Evolutionary conservation across 2,797 vertebrate species (phyloP).

Genomic region (Dromococcyx pavoninus): DNA sequence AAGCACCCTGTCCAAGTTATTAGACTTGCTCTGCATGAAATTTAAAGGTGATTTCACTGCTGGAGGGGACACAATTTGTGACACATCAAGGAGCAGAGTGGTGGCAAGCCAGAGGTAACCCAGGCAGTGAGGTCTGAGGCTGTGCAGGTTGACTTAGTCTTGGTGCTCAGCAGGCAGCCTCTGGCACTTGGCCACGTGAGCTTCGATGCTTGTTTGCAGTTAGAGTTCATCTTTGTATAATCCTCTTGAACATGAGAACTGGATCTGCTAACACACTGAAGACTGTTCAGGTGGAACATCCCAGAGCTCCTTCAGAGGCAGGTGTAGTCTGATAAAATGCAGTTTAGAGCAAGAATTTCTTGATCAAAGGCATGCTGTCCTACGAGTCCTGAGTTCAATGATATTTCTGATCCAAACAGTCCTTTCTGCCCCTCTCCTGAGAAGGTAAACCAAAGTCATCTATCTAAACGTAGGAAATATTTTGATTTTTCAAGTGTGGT

Average conservation of each 20-base stretch:
- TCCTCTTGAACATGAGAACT: neutral
- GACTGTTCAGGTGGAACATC: neutral
- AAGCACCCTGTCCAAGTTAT: neutral
- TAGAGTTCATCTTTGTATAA: neutral
- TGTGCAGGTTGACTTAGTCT: neutral
- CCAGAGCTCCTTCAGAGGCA: neutral
- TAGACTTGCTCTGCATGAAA: slow-evolving; percentile 21
- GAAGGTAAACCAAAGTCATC: neutral
- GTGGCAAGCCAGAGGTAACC: neutral
- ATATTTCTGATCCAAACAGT: neutral
- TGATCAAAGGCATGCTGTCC: neutral
- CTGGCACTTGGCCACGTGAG: neutral
- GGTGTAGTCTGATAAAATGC: neutral
- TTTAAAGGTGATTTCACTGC: slow-evolving; percentile 9
- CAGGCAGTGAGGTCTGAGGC: neutral
- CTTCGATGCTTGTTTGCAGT: neutral
- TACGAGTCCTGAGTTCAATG: neutral
- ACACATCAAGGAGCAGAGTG: neutral
- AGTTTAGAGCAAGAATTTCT: neutral
- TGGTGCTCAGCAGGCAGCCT: neutral
- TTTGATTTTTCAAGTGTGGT: neutral
- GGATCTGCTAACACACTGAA: neutral
- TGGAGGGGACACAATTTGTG: slow-evolving; percentile 16
- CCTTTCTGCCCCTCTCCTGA: neutral
- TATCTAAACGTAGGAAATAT: neutral